Percentiles rank a stretch among this genome's conserved stretches.
These are phyloP conservation scores for Tetanocera ferruginea DNA, from an alignment of 2,888 invertebrate species.

Conservation along the genomic window DNA sequence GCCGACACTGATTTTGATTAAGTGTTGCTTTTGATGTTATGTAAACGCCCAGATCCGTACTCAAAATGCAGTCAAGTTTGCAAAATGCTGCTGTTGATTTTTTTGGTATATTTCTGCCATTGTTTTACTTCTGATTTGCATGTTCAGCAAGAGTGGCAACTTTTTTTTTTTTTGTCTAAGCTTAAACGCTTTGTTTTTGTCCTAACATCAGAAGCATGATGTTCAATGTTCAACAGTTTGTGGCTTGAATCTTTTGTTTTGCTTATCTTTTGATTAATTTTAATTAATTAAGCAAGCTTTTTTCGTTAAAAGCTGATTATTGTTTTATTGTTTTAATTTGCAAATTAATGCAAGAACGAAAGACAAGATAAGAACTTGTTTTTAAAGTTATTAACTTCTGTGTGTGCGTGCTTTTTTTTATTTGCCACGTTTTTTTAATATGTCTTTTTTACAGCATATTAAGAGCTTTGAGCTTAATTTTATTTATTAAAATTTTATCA, in stretches of 20 bases:
- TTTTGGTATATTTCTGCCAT: not conserved
- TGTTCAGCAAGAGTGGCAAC: not conserved
- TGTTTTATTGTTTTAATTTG: too few species aligned
- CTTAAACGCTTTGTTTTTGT: too few species aligned
- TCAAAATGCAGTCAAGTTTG: not conserved
- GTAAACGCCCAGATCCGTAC: not conserved
- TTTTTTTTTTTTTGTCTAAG: too few species aligned
- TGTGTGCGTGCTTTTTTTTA: too few species aligned
- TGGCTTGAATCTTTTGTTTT: conserved; percentile 6
- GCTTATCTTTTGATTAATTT: not conserved
- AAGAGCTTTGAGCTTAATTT: too few species aligned
- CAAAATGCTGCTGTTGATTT: not conserved
- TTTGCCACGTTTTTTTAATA: too few species aligned
- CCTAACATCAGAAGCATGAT: too few species aligned
- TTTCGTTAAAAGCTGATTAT: not conserved
- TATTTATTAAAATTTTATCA: too few species aligned
- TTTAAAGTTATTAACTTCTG: not conserved
- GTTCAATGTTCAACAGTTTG: not conserved
- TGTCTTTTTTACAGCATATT: too few species aligned
- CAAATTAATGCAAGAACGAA: not conserved
- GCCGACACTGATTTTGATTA: not conserved
- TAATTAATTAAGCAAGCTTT: not conserved
- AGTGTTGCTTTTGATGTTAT: not conserved
- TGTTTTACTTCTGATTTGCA: not conserved
- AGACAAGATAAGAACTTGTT: conserved; percentile 26